These are phyloP conservation scores for Sylvia atricapilla DNA, from an alignment of 2,113 vertebrate genomes.

Conservation along the genomic window DNA sequence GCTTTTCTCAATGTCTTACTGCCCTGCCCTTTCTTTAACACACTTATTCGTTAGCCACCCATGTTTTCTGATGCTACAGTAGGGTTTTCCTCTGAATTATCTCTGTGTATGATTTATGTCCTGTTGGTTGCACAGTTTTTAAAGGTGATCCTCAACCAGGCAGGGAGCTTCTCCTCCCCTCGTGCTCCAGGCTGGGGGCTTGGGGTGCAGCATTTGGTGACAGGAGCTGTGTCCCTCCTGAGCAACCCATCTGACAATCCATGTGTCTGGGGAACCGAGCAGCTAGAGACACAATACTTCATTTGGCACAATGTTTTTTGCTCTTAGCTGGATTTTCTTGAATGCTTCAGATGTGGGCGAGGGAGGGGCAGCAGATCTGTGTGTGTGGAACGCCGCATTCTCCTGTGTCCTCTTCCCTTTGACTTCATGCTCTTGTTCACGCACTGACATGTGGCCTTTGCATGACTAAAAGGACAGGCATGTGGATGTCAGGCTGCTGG, in stretches of 20 bases:
- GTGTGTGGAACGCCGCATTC: neutral
- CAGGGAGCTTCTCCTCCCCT: neutral
- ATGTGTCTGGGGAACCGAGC: neutral
- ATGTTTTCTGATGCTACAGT: neutral
- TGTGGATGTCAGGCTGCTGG: neutral
- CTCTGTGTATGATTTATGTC: neutral
- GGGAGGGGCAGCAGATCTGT: neutral
- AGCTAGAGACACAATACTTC: neutral
- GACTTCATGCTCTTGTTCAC: neutral
- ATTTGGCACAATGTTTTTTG: neutral
- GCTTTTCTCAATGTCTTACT: neutral
- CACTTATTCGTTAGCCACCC: fast-evolving
- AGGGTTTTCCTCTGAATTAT: neutral
- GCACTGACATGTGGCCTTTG: neutral
- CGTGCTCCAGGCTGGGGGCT: fast-evolving
- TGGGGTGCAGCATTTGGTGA: neutral
- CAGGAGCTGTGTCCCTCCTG: neutral
- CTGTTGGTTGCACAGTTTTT: neutral
- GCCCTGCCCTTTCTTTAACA: neutral
- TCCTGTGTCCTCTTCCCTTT: neutral
- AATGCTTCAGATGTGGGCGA: neutral
- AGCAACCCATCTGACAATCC: neutral
- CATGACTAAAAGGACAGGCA: neutral
- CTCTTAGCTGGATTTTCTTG: neutral
- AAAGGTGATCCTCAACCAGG: neutral